These are phyloP conservation scores for Cyprinodon brontotheroides DNA, from an alignment of 2,113 vertebrate genomes.

Conservation along the genomic window DNA sequence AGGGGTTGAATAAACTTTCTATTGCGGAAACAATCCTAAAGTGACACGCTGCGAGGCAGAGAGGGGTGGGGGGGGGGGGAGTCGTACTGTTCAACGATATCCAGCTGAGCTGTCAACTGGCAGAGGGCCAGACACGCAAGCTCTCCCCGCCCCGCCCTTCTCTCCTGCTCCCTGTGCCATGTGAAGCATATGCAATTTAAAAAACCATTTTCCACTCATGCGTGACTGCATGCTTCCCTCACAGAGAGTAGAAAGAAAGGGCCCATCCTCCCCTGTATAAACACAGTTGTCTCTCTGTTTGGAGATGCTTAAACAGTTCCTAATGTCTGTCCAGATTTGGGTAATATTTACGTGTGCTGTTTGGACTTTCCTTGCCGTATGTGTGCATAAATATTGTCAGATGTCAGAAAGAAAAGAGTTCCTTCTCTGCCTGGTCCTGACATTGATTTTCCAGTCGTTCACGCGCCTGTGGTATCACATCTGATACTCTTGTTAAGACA, in stretches of 20 bases:
- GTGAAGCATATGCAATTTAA: constrained; percentile 85
- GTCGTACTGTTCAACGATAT: constrained; percentile 87
- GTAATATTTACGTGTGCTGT: constrained; percentile 68
- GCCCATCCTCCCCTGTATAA: constrained; percentile 72
- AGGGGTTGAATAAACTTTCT: constrained; percentile 97
- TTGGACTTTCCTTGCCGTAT: constrained; percentile 52
- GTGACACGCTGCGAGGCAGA: constrained; percentile 86
- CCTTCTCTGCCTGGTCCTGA: constrained; percentile 37
- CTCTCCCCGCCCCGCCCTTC: constrained; percentile 63
- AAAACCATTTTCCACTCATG: constrained; percentile 81
- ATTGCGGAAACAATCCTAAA: constrained; percentile 90
- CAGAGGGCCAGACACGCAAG: constrained; percentile 87
- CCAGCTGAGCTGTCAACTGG: constrained; percentile 96
- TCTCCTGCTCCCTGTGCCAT: constrained; percentile 75
- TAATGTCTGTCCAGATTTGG: constrained; percentile 69
- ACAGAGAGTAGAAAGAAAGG: constrained; percentile 62
- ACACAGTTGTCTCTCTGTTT: constrained; percentile 74
- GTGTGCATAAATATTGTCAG: constrained; percentile 72
- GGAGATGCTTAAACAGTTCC: constrained; percentile 72
- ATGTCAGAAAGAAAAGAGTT: constrained; percentile 53
- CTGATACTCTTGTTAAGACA: constrained; percentile 25
- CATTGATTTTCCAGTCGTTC: constrained; percentile 27
- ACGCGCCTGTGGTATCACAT: constrained; percentile 3
- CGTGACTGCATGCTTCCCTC: constrained; percentile 77
- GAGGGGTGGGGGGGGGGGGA: constrained; percentile 76